A percentile compares a stretch with the other conserved stretches of the same genome.
Conservation (phyloP, 2,797 vertebrate species). For the Hybognathus amarus region DNA sequence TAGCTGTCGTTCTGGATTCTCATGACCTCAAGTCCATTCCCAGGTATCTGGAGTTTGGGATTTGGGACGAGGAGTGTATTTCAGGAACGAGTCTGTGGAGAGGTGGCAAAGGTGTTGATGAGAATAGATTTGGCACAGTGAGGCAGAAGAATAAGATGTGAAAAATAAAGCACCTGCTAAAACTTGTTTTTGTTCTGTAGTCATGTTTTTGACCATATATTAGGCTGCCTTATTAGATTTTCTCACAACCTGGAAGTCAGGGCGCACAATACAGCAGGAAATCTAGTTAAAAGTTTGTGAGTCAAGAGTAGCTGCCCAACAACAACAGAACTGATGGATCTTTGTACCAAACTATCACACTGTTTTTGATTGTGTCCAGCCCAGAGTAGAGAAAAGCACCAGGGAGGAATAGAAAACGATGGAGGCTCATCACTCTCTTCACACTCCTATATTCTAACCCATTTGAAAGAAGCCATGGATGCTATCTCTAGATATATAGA, state of each 20-base stretch:
- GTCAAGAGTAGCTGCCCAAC: background rate
- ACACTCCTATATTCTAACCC: conserved; percentile 32
- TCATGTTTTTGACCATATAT: background rate
- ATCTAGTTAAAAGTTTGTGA: background rate
- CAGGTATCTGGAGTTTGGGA: conserved; percentile 63
- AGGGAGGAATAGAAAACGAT: conserved; percentile 11
- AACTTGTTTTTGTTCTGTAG: background rate
- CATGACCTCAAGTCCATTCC: conserved; percentile 70
- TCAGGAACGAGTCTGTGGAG: conserved; percentile 70
- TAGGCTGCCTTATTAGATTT: background rate
- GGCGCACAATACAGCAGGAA: background rate
- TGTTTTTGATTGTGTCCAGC: conserved; percentile 15
- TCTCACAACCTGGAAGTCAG: background rate
- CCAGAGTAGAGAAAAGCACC: background rate
- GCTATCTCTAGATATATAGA: conserved; percentile 24
- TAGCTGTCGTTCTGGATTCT: conserved; percentile 44
- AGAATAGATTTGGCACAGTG: conserved; percentile 62
- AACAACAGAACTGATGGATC: background rate
- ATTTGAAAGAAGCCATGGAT: conserved; percentile 27
- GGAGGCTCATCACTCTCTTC: conserved; percentile 24
- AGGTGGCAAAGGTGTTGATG: conserved; percentile 55
- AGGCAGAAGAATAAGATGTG: conserved; percentile 50
- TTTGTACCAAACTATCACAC: background rate
- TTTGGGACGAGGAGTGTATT: conserved; percentile 76
- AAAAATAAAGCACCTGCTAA: conserved; percentile 39